Base-by-base conservation (phyloP, 2,888 invertebrate species). In the Hofmannophila pseudospretella region DNA sequence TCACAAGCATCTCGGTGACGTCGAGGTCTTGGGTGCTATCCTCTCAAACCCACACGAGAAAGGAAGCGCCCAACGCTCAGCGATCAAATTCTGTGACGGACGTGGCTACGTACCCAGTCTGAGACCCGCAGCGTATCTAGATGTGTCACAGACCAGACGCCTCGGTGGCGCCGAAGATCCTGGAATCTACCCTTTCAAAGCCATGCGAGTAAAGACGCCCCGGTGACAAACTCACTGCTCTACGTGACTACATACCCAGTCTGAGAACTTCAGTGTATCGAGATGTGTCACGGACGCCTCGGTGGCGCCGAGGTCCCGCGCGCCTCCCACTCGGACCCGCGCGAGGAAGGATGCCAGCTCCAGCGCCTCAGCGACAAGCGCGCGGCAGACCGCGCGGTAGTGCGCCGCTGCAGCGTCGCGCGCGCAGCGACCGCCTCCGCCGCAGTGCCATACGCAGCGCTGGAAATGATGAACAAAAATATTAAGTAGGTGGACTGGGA, bases 381-480 rank as follows among this genome's bases (percentile, higher is more conserved):
- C 97, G 43, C 97, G 90, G 72, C 97, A 95, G 36, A 98, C 97
- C 41, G 97, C 96, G 66, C 93, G 93, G 87, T 97, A 98, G 84
- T 96, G 96, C 32, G 89, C 88, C 50, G 93, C 93, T 0, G 93
- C 93, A 39, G 91, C 89, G 44, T 90, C 88, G 46, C 88, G 74
- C 4, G 76, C 79, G 49, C 75, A 62, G 3, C 84, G 72, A 3
- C 84, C 80, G 39, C 82, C 60, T 32, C 82, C 82, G 33, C 84
- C 81, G 58, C 84, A 85, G 52, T 84, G 84, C 85, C 84, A 84
- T 4, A 80, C 70, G 53, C 85, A 85, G 5, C 85, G 77, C 85
- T 85, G 74, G 1, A 41, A 34, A 28, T 39, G n/a, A 12, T n/a
- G n/a, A n/a, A n/a, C n/a, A n/a, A n/a, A n/a, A n/a, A n/a, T n/a